Percentiles rank a stretch among this genome's conserved stretches.
Evolutionary conservation across 2,888 invertebrate species (phyloP).

Genomic region (Boloria euphrosyne): DNA sequence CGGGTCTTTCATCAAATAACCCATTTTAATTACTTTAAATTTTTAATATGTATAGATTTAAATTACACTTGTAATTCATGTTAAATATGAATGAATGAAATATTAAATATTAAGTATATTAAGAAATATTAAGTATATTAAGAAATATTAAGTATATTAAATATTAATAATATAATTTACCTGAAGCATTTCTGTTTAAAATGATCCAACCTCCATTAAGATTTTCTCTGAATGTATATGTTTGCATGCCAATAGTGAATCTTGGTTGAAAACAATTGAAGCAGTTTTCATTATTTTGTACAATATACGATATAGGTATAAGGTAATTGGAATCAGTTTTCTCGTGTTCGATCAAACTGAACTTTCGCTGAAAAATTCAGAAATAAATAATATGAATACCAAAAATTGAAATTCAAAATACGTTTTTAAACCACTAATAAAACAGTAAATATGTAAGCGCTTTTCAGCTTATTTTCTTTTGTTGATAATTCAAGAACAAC

Average conservation of each 20-base stretch:
- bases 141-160: no score
- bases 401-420: not conserved
- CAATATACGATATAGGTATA: slow-evolving; percentile 70
- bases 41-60: no score
- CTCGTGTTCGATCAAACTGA: slow-evolving; percentile 56
- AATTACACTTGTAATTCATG: no score
- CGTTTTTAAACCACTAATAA: no score
- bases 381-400: not conserved
- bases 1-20: no score
- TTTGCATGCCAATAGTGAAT: slow-evolving; percentile 64
- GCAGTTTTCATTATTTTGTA: slow-evolving; percentile 66
- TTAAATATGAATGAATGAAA: no score
- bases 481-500: no score
- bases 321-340: slow-evolving; percentile 60
- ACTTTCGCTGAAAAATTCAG: slow-evolving; percentile 59
- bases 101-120: no score
- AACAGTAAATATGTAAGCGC: no score
- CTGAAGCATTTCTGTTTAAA: slow-evolving; percentile 69
- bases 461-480: no score
- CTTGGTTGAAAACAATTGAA: slow-evolving; percentile 69
- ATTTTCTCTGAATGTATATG: slow-evolving; percentile 69
- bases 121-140: no score
- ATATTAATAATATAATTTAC: slow-evolving; percentile 44
- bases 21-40: no score
- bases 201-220: slow-evolving; percentile 73